Percentiles rank a stretch among this genome's conserved stretches.
phyloP scores from a whole-genome alignment of 2,113 vertebrate genomes.

The Solenodon paradoxus region DNA sequence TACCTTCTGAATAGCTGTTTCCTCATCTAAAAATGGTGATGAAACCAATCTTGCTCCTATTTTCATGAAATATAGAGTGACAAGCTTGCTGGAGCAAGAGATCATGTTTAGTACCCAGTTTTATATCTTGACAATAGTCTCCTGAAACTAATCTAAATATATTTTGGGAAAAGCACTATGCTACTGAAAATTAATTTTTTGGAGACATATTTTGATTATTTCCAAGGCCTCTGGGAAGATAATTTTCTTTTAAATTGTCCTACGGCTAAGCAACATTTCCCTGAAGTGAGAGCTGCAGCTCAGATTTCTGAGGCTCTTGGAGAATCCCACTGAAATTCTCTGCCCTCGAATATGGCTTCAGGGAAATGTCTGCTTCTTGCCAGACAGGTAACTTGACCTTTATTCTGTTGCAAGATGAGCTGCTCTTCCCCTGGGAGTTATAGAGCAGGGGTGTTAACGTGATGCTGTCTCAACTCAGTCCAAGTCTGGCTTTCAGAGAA shows the following conservation, averaged over 20 bases:
- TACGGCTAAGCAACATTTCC: neutral
- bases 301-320: neutral
- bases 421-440: neutral
- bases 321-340: neutral
- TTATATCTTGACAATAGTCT: neutral
- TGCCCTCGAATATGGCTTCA: neutral
- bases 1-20: neutral
- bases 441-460: neutral
- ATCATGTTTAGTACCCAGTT: neutral
- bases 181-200: constrained; percentile 35
- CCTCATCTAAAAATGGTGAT: neutral
- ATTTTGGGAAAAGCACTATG: neutral
- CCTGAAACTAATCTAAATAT: neutral
- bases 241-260: neutral
- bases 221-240: neutral
- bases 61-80: neutral
- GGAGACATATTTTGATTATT: neutral
- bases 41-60: neutral
- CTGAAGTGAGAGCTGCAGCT: neutral
- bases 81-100: neutral
- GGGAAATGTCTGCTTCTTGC: neutral
- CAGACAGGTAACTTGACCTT: neutral
- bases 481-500: neutral
- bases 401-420: neutral
- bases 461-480: neutral